phyloP scores from a whole-genome alignment of 2,113 vertebrate genomes.

The Python bivittatus region DNA sequence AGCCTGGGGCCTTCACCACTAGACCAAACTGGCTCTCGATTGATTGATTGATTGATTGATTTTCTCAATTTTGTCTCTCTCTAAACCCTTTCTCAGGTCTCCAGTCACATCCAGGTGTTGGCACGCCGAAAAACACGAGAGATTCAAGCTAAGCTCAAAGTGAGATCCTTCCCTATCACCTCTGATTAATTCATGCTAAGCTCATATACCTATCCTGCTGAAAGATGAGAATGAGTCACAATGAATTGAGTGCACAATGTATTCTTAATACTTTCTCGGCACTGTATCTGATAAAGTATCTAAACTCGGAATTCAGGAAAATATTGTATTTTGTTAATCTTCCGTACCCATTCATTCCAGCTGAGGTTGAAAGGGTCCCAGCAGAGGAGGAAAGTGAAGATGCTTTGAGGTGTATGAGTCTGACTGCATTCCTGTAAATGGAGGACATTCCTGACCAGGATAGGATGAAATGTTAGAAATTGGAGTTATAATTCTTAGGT shows the following conservation, averaged over 20 bases:
- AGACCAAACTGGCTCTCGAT: too few relatives aligned
- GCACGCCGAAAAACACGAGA: conserved; percentile 94
- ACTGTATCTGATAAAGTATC: not conserved
- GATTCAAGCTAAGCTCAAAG: conserved; percentile 98
- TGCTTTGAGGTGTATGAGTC: not conserved
- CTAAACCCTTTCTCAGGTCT: conserved; percentile 79
- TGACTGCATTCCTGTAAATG: not conserved
- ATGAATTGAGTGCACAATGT: not conserved
- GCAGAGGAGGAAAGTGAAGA: not conserved
- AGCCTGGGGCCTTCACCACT: too few relatives aligned
- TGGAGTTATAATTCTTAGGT: not conserved
- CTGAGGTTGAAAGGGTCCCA: not conserved
- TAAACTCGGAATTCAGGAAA: not conserved
- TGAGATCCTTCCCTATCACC: conserved; percentile 62
- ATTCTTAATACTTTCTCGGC: not conserved
- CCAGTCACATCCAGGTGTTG: conserved; percentile 96
- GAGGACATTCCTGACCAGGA: not conserved
- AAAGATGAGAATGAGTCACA: not conserved
- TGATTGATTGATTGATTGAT: too few relatives aligned
- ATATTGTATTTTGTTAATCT: not conserved
- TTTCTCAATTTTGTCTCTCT: not conserved
- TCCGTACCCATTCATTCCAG: not conserved
- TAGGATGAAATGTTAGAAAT: too few relatives aligned
- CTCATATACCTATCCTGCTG: not conserved
- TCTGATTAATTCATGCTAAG: not conserved